Evolutionary conservation across 2,888 invertebrate genomes (phyloP).

Genomic region (Bhutanitis thaidina): DNA sequence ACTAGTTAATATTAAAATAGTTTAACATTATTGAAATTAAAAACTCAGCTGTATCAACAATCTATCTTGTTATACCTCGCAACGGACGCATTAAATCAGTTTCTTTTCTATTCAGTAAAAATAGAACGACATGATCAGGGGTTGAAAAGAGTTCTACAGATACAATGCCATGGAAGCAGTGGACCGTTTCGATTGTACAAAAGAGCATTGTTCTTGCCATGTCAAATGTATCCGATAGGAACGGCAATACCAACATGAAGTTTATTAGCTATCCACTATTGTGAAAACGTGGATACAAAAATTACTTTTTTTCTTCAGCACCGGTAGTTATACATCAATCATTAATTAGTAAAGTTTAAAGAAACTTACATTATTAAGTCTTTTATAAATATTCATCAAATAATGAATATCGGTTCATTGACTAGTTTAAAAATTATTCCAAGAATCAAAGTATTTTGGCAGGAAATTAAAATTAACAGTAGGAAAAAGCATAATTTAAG

Average conservation of each 20-base stretch:
- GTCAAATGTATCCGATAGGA: constrained; percentile 67
- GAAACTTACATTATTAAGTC: too few relatives aligned
- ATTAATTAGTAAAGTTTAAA: too few relatives aligned
- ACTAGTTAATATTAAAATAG: too few relatives aligned
- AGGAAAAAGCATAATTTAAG: too few relatives aligned
- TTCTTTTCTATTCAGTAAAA: constrained; percentile 52
- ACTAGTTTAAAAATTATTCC: too few relatives aligned
- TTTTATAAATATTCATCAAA: too few relatives aligned
- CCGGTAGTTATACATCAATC: too few relatives aligned
- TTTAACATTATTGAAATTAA: too few relatives aligned
- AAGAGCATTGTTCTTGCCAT: constrained; percentile 70
- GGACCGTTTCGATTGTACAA: constrained; percentile 62
- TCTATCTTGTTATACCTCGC: not conserved
- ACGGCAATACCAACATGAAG: constrained; percentile 49
- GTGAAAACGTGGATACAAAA: not conserved
- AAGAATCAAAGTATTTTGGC: too few relatives aligned
- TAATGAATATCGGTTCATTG: too few relatives aligned
- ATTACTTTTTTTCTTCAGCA: not conserved
- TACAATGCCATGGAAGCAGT: constrained; percentile 50
- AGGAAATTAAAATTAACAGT: too few relatives aligned
- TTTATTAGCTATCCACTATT: constrained; percentile 37
- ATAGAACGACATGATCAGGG: constrained; percentile 59
- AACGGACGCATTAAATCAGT: constrained; percentile 3
- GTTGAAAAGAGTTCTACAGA: constrained; percentile 42
- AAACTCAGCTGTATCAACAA: too few relatives aligned